Base-by-base conservation (phyloP, 1,140 invertebrate species). In the Dreissena rostriformis region DNA sequence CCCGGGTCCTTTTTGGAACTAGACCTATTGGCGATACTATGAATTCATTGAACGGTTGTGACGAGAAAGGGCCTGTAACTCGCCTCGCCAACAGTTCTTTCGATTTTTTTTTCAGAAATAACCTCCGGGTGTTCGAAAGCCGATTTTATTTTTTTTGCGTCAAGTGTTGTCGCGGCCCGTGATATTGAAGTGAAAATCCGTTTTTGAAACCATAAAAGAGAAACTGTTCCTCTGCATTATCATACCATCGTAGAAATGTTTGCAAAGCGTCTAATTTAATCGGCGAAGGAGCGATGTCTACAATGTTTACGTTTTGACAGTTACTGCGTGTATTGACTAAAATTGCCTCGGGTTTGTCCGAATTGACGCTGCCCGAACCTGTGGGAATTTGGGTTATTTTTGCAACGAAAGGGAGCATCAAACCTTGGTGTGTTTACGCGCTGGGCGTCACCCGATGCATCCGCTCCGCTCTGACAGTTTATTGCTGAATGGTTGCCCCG, bases 21-120 rank as follows among this genome's bases (percentile, higher is more conserved):
- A 65, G 57, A 17, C 79, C 79, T 26, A 84, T 76, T 52, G 82
- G 82, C 24, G 82, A 84, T 12, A 84, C 67, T 15, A 76, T 67
- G n/a, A 84, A 68, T 7, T 76, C 22, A 17, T 15, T 15, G n/a
- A 77, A 53, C 17, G 82, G 82, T 19, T 5, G 29, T 14, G 12
- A 10, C 6, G 12, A 12, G 57, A 84, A 84, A 53, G 61, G 82
- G 10, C 82, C 82, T 0, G 72, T 51, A 10, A 84, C 66, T 55
- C 65, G 14, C 7, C 68, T 29, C 5, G 14, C 22, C 7, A 14
- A 49, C 24, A 77, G 8, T 68, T 78, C 82, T 71, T 67, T 70
- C 14, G 67, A n/a, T 28, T 78, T 65, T 73, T n/a, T 78, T 70
- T 49, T 63, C 8, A 10, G 17, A 4, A 11, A 78, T 49, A 28